These are phyloP conservation scores for Psophia crepitans DNA, from an alignment of 2,113 vertebrate genomes.

Conservation along the genomic window DNA sequence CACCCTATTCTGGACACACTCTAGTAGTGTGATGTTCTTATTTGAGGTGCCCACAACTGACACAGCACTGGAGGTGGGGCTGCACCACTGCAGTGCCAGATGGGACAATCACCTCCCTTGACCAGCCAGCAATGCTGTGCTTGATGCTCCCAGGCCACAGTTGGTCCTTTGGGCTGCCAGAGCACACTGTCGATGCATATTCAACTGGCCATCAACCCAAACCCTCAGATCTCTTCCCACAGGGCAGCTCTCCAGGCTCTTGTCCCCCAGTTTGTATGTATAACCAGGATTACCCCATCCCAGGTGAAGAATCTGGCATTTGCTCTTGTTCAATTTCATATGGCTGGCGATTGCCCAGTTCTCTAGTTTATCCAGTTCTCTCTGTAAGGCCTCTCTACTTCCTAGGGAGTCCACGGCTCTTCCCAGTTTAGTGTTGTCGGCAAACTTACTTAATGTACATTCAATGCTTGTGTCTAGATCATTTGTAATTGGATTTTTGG, in stretches of 20 bases:
- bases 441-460: background rate
- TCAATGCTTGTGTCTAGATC: background rate
- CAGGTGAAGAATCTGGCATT: background rate
- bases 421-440: background rate
- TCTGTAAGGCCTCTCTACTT: background rate
- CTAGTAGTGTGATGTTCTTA: background rate
- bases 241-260: background rate
- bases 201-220: background rate
- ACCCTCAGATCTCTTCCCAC: background rate
- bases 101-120: background rate
- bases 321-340: background rate
- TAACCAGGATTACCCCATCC: background rate
- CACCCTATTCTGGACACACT: background rate
- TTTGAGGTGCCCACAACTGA: background rate
- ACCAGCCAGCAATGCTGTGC: accelerated
- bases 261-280: accelerated
- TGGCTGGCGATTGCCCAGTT: background rate
- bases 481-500: no score
- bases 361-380: background rate
- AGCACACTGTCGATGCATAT: background rate
- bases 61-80: accelerated
- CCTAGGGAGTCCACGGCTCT: background rate
- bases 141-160: background rate
- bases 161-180: background rate
- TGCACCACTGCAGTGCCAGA: accelerated